Percentiles rank a stretch among this genome's conserved stretches.
These are phyloP conservation scores for Clusia tigrina DNA, from an alignment of 2,888 invertebrate species.

Conservation along the genomic window DNA sequence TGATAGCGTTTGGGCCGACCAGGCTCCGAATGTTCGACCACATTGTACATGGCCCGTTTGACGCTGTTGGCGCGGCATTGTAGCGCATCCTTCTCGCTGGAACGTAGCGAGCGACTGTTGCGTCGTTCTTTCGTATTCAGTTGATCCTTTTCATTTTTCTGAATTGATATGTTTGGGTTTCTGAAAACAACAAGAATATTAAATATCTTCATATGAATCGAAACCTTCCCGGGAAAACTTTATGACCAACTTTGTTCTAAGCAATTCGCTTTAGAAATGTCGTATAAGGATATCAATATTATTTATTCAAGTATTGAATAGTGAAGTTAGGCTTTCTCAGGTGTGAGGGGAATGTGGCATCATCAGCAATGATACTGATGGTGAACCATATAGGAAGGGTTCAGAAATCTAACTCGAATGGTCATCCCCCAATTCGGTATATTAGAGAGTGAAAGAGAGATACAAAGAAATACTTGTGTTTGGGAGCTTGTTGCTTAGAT, in stretches of 20 bases:
- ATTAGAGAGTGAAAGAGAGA: no score
- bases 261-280: no score
- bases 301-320: no score
- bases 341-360: no score
- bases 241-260: no score
- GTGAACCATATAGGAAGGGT: background rate
- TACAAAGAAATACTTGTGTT: no score
- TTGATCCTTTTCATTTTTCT: conserved; percentile 68
- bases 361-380: conserved; percentile 9
- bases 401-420: no score
- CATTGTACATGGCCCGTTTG: conserved; percentile 80
- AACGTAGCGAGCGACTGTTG: conserved; percentile 62
- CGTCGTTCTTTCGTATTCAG: conserved; percentile 65
- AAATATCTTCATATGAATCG: conserved; percentile 13
- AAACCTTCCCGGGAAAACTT: background rate
- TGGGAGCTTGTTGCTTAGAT: no score
- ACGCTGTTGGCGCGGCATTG: conserved; percentile 80
- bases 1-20: conserved; percentile 67
- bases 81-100: conserved; percentile 69
- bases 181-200: conserved; percentile 34
- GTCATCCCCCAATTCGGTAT: no score
- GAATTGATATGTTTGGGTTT: conserved; percentile 64
- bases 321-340: no score
- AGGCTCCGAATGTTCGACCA: conserved; percentile 81
- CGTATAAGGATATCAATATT: no score